phyloP scores from a whole-genome alignment of 2,888 invertebrate genomes.

The Parnassius orleans region DNA sequence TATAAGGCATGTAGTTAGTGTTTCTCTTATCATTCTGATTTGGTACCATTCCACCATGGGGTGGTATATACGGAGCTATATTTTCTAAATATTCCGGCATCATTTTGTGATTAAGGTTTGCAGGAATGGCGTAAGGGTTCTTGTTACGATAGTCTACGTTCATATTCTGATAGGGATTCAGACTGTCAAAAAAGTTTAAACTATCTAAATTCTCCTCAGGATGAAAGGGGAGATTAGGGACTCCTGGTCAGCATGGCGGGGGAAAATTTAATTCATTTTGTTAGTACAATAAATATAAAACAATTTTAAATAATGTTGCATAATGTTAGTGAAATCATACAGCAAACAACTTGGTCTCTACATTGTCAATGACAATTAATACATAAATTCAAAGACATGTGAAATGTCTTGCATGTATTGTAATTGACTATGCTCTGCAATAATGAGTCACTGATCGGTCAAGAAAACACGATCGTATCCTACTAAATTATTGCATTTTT shows the following conservation, averaged over 20 bases:
- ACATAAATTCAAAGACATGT: no score
- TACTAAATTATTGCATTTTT: background rate
- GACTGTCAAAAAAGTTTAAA: conserved; percentile 69
- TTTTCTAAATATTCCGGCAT: conserved; percentile 63
- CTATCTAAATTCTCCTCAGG: conserved; percentile 70
- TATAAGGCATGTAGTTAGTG: conserved; percentile 48
- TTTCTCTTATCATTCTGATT: conserved; percentile 45
- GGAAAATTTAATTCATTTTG: conserved; percentile 36
- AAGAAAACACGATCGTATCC: background rate
- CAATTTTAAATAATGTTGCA: conserved; percentile 31
- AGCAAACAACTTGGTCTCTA: background rate
- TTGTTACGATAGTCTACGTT: conserved; percentile 65
- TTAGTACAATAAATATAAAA: conserved; percentile 36
- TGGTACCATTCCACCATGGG: conserved; percentile 58
- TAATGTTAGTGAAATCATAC: conserved; percentile 30
- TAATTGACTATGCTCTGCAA: conserved; percentile 7
- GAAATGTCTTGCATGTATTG: background rate
- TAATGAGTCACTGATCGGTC: background rate
- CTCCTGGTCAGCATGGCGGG: conserved; percentile 68
- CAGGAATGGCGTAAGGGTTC: conserved; percentile 78
- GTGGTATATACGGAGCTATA: conserved; percentile 64
- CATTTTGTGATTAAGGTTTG: conserved; percentile 66
- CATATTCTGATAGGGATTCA: conserved; percentile 59
- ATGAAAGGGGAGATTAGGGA: conserved; percentile 42
- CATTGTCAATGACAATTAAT: conserved; percentile 4